phyloP scores from a whole-genome alignment of 2,888 invertebrate species.

The Polymixis flavicincta region DNA sequence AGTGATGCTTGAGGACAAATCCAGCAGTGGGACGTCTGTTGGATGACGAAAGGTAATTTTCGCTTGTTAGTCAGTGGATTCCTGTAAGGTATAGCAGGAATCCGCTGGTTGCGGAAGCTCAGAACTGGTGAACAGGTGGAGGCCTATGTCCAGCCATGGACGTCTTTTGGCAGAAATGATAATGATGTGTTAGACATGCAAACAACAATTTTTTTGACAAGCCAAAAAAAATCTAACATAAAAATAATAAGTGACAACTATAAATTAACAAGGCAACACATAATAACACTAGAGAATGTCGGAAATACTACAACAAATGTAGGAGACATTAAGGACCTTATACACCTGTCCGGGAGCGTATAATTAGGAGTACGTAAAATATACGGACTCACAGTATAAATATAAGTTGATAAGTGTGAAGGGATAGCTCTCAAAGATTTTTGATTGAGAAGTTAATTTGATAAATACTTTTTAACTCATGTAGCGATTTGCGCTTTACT shows the following conservation, averaged over 20 bases:
- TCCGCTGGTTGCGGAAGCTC: too few relatives aligned
- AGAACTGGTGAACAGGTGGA: too few relatives aligned
- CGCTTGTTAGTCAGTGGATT: too few relatives aligned
- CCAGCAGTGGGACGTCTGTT: neutral
- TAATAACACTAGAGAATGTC: conserved; percentile 35
- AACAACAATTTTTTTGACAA: neutral
- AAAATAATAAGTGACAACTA: conserved; percentile 55
- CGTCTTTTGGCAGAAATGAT: neutral
- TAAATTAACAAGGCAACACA: conserved; percentile 56
- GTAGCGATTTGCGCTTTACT: too few relatives aligned
- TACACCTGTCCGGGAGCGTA: conserved; percentile 82
- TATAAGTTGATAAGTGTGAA: conserved; percentile 71
- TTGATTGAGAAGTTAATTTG: neutral
- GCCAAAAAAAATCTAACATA: neutral
- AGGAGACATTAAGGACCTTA: conserved; percentile 67
- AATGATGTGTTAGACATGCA: neutral
- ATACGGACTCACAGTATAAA: conserved; percentile 76
- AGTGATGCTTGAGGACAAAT: neutral
- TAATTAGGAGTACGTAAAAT: conserved; percentile 85
- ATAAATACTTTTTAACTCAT: too few relatives aligned
- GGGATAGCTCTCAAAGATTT: conserved; percentile 71
- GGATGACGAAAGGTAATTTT: neutral
- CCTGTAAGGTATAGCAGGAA: too few relatives aligned
- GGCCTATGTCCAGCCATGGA: too few relatives aligned
- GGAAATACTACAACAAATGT: conserved; percentile 45